These are phyloP conservation scores for Drosophila virilis DNA, from an alignment of 1,140 invertebrate species.

Conservation along the genomic window DNA sequence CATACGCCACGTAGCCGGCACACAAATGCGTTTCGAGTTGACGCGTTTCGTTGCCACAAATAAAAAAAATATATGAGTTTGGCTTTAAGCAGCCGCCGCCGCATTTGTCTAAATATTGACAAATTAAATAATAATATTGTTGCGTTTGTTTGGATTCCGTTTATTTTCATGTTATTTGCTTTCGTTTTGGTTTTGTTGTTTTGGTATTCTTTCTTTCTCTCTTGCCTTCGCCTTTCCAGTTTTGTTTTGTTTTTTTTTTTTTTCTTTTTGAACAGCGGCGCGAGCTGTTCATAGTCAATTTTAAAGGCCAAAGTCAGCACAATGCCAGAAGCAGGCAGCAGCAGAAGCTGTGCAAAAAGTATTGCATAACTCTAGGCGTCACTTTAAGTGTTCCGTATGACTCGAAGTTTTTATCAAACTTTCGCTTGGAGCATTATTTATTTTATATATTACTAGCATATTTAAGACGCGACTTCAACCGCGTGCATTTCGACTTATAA, in stretches of 20 bases:
- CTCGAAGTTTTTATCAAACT: too few species aligned
- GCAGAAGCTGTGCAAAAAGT: neutral
- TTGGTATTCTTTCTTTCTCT: neutral
- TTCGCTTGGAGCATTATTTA: too few species aligned
- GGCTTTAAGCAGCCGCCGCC: constrained; percentile 10
- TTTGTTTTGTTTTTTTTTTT: neutral
- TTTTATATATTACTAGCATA: too few species aligned
- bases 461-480: too few species aligned
- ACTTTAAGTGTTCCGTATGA: neutral
- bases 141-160: constrained; percentile 16
- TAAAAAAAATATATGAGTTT: neutral
- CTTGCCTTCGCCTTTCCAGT: neutral
- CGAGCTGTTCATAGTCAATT: constrained; percentile 31
- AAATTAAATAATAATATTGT: constrained; percentile 50
- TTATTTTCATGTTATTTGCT: constrained; percentile 28
- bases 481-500: too few species aligned
- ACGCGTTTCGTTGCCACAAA: constrained; percentile 15
- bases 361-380: constrained; percentile 25
- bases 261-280: constrained; percentile 2
- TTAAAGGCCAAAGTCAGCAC: constrained; percentile 25
- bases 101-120: constrained; percentile 68
- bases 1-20: constrained; percentile 35
- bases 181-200: constrained; percentile 20
- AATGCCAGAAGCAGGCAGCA: neutral
- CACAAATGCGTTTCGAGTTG: constrained; percentile 13